phyloP scores from a whole-genome alignment of 2,113 vertebrate species.

The Anoura caudifer region DNA sequence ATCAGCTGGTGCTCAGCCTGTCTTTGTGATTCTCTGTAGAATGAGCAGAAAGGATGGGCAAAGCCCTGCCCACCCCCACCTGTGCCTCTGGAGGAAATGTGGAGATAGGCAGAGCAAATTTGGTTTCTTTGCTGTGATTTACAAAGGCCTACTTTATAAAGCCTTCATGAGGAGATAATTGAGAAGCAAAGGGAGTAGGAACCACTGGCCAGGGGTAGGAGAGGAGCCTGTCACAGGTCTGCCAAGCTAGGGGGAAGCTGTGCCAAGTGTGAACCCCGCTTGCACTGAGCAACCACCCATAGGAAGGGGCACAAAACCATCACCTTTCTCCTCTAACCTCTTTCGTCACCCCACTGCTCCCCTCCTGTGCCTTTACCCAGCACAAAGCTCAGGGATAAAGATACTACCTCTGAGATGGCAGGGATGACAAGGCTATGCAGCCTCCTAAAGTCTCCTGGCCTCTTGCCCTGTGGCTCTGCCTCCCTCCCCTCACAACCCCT shows the following conservation, averaged over 20 bases:
- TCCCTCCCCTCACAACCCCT: not conserved
- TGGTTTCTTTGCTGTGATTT: not conserved
- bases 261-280: rapidly evolving
- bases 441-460: not conserved
- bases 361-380: not conserved
- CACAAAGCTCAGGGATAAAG: not conserved
- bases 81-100: not conserved
- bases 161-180: not conserved
- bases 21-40: not conserved
- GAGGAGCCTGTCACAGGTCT: not conserved
- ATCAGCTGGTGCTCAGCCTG: not conserved
- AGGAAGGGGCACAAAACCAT: not conserved
- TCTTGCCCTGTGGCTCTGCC: not conserved
- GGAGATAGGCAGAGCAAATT: not conserved
- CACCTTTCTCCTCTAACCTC: not conserved
- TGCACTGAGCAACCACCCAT: not conserved
- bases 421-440: not conserved
- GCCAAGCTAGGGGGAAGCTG: not conserved
- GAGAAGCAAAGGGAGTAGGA: not conserved
- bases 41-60: not conserved
- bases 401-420: rapidly evolving
- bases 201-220: not conserved
- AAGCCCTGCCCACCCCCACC: not conserved
- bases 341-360: not conserved
- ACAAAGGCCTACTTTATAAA: not conserved